Evolutionary conservation across 2,888 invertebrate genomes (phyloP).

Genomic region (Nasonovia ribisnigri): DNA sequence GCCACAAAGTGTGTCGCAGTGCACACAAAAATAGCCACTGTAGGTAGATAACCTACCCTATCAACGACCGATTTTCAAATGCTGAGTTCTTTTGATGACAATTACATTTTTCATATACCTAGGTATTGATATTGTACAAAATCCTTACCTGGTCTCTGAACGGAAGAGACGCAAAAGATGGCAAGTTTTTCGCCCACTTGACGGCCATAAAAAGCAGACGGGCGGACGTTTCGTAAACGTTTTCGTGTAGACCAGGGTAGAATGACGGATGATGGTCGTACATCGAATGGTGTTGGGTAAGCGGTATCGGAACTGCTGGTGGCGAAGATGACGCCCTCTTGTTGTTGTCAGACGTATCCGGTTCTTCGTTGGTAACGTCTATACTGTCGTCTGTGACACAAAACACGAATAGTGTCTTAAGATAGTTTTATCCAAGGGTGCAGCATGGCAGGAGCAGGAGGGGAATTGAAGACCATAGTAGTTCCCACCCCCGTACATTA

Average conservation of each 20-base stretch:
- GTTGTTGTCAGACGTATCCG: slow-evolving; percentile 74
- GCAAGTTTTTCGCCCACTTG: slow-evolving; percentile 98
- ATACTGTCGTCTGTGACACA: slow-evolving; percentile 73
- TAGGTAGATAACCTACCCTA: background rate
- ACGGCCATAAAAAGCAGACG: slow-evolving; percentile 97
- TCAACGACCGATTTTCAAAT: no score
- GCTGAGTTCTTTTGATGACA: background rate
- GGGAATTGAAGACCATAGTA: background rate
- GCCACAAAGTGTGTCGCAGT: no score
- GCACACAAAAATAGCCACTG: no score
- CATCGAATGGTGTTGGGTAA: slow-evolving; percentile 59
- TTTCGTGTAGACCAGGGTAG: slow-evolving; percentile 75
- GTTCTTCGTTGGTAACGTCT: slow-evolving; percentile 87
- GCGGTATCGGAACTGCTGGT: slow-evolving; percentile 70
- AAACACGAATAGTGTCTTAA: background rate
- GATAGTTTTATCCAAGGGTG: background rate
- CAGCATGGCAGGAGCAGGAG: background rate
- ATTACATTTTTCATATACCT: background rate
- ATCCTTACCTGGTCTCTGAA: slow-evolving; percentile 91
- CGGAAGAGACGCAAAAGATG: slow-evolving; percentile 95
- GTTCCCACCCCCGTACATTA: background rate
- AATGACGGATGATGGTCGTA: slow-evolving; percentile 60
- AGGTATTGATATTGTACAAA: background rate
- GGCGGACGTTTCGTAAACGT: slow-evolving; percentile 96
- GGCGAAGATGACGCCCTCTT: slow-evolving; percentile 68